Evolutionary conservation across 2,888 invertebrate species (phyloP), one percentile per base, ranked within the genome.

Genomic region (Sepiola atlantica): DNA sequence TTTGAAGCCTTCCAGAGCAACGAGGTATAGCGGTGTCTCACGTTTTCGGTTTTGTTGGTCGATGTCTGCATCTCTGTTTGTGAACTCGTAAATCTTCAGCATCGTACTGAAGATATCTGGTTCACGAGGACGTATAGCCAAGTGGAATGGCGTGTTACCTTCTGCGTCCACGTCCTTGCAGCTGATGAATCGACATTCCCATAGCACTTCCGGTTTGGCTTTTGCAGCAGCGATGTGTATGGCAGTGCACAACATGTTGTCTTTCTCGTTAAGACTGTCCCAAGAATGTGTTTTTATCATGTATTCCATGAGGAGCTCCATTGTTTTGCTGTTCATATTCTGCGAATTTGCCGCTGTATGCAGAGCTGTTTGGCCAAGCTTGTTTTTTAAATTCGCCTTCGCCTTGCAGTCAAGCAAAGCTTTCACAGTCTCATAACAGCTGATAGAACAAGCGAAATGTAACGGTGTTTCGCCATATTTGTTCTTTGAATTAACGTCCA

Each of bases 201-300:
- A 96, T 92, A 97, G 94, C 0, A 97, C 96, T 28, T 96, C 96
- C 1, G 96, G 96, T 61, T 95, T 95, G n/a, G 96, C 96, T 94
- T 95, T 95, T 94, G 95, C 95, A 35, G 97, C 97, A 3, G 97
- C 97, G 32, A 97, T 95, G 94, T 97, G 97, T 16, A 97, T 95
- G 20, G 97, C 96, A 94, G 96, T 97, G 95, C 97, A 97, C 6
- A 97, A 96, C 90, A 95, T 55, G 20, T 95, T 95, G 94, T 97
- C 97, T 91, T 95, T 95, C 0, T 96, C 96, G 94, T 97, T 96
- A 28, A 97, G 95, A 95, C 96, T 96, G 91, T 97, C 96, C 97
- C 97, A 97, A 35, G 96, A 96, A 94, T 96, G 96, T 0, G 96
- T 96, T 95, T 96, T 97, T 92, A 97, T 96, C n/a, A 97, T 96